Conservation (phyloP, 2,113 vertebrate genomes). For the Myotis davidii region DNA sequence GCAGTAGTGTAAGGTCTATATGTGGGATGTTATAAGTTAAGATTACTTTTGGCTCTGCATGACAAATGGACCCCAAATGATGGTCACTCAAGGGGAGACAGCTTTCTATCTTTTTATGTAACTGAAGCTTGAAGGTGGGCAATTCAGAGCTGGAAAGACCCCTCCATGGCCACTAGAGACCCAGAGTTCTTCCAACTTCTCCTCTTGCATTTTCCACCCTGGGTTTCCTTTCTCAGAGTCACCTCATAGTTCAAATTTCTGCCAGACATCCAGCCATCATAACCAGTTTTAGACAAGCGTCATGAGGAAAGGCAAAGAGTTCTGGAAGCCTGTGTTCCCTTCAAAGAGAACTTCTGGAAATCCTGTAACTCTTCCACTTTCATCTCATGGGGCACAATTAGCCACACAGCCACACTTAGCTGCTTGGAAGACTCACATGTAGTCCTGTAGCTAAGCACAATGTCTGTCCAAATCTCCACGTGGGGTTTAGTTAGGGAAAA, state of each 20-base stretch:
- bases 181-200: background rate
- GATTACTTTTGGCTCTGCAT: background rate
- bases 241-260: background rate
- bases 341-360: background rate
- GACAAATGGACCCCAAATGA: background rate
- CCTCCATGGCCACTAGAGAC: background rate
- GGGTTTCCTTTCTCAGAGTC: background rate
- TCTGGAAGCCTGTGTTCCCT: background rate
- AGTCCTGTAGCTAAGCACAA: background rate
- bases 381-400: background rate
- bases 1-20: background rate
- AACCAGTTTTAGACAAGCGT: background rate
- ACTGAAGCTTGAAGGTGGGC: background rate
- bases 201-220: background rate
- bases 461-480: background rate
- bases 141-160: background rate
- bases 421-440: background rate
- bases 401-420: background rate
- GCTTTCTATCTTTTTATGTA: background rate
- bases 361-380: background rate
- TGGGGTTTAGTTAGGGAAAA: background rate
- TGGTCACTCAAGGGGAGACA: background rate
- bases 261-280: background rate
- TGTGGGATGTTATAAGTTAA: background rate
- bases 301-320: background rate